Percentiles rank a stretch among this genome's conserved stretches.
phyloP scores from a whole-genome alignment of 2,113 vertebrate genomes.

The Puma concolor region DNA sequence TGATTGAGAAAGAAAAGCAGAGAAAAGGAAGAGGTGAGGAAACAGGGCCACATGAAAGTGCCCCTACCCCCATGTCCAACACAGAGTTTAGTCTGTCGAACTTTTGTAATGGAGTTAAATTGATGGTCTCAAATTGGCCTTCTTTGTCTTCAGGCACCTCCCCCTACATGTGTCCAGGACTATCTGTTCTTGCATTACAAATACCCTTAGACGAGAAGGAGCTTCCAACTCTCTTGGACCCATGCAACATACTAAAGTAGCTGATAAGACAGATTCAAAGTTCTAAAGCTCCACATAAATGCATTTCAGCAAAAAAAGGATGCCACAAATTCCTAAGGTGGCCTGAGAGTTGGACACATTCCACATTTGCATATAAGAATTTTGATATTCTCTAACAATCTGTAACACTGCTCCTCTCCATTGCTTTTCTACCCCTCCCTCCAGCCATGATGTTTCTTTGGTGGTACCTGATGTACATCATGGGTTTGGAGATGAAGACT shows the following conservation, averaged over 20 bases:
- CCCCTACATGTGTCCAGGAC: not conserved
- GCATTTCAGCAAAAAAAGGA: not conserved
- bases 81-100: not conserved
- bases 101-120: not conserved
- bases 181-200: not conserved
- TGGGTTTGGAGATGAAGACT: rapidly evolving
- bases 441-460: not conserved
- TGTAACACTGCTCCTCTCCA: not conserved
- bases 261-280: not conserved
- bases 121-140: not conserved
- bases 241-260: not conserved
- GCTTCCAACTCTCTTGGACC: not conserved
- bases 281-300: not conserved
- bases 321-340: not conserved
- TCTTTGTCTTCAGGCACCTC: not conserved
- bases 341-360: not conserved
- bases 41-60: not conserved
- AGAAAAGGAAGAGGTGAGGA: not conserved
- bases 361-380: not conserved
- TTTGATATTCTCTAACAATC: not conserved
- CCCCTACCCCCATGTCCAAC: not conserved
- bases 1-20: not conserved
- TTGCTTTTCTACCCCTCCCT: not conserved
- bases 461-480: rapidly evolving
- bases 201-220: not conserved